Evolutionary conservation across 2,113 vertebrate species (phyloP), one percentile per base, ranked within the genome.

Genomic region (Lutjanus erythropterus): DNA sequence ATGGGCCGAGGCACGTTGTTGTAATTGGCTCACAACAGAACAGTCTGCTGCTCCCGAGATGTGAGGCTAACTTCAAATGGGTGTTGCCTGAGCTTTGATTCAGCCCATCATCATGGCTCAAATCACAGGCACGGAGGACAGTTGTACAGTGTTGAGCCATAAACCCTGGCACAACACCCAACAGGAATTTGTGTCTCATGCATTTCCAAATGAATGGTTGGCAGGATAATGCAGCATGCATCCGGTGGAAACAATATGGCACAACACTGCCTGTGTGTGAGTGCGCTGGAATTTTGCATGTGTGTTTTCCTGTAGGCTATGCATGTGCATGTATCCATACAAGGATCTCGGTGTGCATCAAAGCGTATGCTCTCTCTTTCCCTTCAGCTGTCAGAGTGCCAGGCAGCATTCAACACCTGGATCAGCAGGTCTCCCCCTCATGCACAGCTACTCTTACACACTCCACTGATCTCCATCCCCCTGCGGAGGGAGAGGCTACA

Each of bases 391-490:
- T 91, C 75, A 82, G 47, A 25, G 70, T 84, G 86, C 90, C 87
- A 91, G 72, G 77, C 81, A 81, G 77, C 72, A 86, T 84, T 92
- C 90, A 91, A 76, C 91, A 94, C 93, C 92, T 93, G 90, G 86
- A 93, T 89, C 89, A 90, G 88, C 88, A 93, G 90, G 87, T 91
- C 83, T 82, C 79, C 70, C 80, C 71, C 86, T 83, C 74, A 71
- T 80, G 81, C 86, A 77, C 82, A 73, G 80, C 86, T 88, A 91
- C 89, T 76, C 79, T 91, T 91, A 90, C 86, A 90, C 84, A 88
- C 81, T 83, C 84, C 69, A 86, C 83, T 93, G 89, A 91, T 85
- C 87, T 89, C 73, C 56, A 62, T 87, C 59, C 83, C 84, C 64
- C 65, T 55, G 78, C 80, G 81, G 64, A 86, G 65, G 64, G 68